phyloP scores from a whole-genome alignment of 2,113 vertebrate species.

The Nibea coibor region DNA sequence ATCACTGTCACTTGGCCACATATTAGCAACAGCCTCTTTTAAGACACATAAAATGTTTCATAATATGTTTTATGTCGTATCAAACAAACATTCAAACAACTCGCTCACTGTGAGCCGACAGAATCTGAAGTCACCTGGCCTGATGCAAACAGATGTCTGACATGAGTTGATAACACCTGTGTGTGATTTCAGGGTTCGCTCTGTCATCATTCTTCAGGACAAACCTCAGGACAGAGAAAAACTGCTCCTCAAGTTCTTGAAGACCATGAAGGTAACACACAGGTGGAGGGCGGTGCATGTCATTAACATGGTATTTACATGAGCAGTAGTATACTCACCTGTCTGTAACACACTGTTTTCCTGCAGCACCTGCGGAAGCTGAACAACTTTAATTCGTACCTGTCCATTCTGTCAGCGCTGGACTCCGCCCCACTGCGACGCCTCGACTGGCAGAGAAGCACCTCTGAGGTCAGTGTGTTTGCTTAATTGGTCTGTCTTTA shows the following conservation, averaged over 20 bases:
- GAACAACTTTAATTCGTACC: constrained; percentile 97
- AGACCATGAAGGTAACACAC: constrained; percentile 94
- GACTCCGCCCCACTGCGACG: constrained; percentile 94
- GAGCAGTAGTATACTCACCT: too few relatives aligned
- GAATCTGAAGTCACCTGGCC: neutral
- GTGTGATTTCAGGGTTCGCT: constrained; percentile 90
- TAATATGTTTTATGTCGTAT: too few relatives aligned
- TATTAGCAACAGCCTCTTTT: too few relatives aligned
- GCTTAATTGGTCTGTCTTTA: neutral
- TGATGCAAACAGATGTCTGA: neutral
- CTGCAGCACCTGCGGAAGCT: constrained; percentile 93
- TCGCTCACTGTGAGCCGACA: neutral
- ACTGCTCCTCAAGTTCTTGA: constrained; percentile 94
- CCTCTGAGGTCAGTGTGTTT: constrained; percentile 83
- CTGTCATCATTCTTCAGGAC: constrained; percentile 95
- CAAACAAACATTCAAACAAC: too few relatives aligned
- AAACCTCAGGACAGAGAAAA: constrained; percentile 94
- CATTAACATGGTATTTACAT: too few relatives aligned
- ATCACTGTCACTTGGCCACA: too few relatives aligned
- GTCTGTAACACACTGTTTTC: neutral
- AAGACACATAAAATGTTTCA: too few relatives aligned
- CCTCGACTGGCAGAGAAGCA: constrained; percentile 95
- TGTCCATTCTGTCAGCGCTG: constrained; percentile 94
- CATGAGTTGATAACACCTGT: neutral
- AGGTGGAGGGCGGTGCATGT: neutral